Evolutionary conservation across 2,113 vertebrate genomes (phyloP).

Genomic region (Neodontobutis hainanensis): DNA sequence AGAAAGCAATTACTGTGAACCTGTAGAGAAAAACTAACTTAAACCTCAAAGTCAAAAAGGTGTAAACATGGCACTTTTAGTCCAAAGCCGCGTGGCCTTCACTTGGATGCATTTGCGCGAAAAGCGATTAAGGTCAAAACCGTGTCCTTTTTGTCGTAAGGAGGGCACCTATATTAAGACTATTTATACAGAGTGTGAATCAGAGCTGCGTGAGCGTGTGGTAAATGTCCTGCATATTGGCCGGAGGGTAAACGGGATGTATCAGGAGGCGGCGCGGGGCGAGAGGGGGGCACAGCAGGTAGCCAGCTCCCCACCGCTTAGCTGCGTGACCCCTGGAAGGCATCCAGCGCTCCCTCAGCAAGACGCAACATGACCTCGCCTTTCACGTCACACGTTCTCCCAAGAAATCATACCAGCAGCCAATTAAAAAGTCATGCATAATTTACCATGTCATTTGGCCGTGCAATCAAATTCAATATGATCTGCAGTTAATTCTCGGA

Average conservation of each 20-base stretch:
- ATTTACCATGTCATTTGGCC: conserved; percentile 76
- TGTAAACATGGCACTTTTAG: background rate
- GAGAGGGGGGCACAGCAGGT: conserved; percentile 44
- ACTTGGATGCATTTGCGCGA: background rate
- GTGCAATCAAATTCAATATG: conserved; percentile 64
- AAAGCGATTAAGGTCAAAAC: conserved; percentile 54
- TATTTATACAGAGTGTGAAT: conserved; percentile 53
- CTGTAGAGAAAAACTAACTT: background rate
- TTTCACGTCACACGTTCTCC: conserved; percentile 59
- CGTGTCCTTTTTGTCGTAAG: conserved; percentile 58
- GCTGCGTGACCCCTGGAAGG: conserved; percentile 60
- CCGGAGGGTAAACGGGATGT: conserved; percentile 60
- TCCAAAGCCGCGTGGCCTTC: conserved; percentile 7
- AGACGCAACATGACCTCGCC: conserved; percentile 60
- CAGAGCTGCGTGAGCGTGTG: conserved; percentile 43
- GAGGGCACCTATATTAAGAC: conserved; percentile 62
- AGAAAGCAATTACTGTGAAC: background rate
- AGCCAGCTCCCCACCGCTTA: conserved; percentile 36
- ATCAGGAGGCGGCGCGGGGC: conserved; percentile 43
- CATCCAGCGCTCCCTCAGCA: conserved; percentile 43
- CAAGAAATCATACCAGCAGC: conserved; percentile 55
- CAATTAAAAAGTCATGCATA: conserved; percentile 82
- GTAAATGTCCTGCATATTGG: conserved; percentile 51
- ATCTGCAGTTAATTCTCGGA: conserved; percentile 56
- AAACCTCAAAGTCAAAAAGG: conserved; percentile 2